Base-by-base conservation (phyloP, 1,140 invertebrate genomes). In the Plectus sambesii region DNA sequence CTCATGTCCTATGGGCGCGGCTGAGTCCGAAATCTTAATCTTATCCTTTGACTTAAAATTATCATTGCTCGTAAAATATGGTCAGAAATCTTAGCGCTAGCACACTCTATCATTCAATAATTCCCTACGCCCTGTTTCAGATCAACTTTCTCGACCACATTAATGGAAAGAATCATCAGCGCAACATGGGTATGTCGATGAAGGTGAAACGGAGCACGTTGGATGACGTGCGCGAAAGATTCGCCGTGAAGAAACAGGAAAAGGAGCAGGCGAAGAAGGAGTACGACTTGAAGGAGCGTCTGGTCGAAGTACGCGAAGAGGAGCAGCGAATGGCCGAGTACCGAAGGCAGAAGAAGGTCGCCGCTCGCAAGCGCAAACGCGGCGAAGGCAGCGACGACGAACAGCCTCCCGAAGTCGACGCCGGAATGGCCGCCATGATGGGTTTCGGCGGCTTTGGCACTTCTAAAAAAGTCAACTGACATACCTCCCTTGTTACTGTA, bases 81-180 rank as follows among this genome's bases (percentile, higher is more conserved):
- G n/a, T n/a, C n/a, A n/a, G n/a, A n/a, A n/a, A n/a, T n/a, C n/a
- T n/a, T n/a, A n/a, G n/a, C n/a, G n/a, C n/a, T n/a, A n/a, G n/a
- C n/a, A n/a, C n/a, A n/a, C n/a, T n/a, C n/a, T n/a, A n/a, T n/a
- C n/a, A n/a, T n/a, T n/a, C n/a, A n/a, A n/a, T n/a, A n/a, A n/a
- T n/a, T n/a, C n/a, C n/a, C n/a, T n/a, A n/a, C n/a, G n/a, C n/a
- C n/a, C n/a, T n/a, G n/a, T n/a, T n/a, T n/a, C n/a, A n/a, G n/a
- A 97, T 98, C 40, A 99, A 98, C 69, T 98, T 96, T 66, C 73
- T 99, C 55, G 93, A 99, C 68, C 93, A 99, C 69, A 97, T 98
- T 58, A 99, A 99, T 83, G 93, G 93, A 56, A 97, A 96, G 63
- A 97, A 96, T 79, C 92, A 98, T 82, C 92, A 98, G 74, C 76